phyloP scores from a whole-genome alignment of 2,113 vertebrate genomes.

The Catharus minimus region DNA sequence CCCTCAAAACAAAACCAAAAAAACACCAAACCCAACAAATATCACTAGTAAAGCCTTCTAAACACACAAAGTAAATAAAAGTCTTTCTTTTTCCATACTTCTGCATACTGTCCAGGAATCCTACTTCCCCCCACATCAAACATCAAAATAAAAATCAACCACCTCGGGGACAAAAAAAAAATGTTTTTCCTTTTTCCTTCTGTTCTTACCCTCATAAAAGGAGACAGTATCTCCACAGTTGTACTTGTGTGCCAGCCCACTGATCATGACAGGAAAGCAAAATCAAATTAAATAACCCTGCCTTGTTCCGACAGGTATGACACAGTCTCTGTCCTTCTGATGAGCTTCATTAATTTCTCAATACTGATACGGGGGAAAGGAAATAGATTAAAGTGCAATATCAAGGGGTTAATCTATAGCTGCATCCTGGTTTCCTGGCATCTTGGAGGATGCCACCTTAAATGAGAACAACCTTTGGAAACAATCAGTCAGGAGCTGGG shows the following conservation, averaged over 20 bases:
- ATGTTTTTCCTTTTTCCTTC: not conserved
- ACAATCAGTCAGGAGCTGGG: not conserved
- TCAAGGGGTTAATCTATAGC: not conserved
- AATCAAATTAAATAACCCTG: not conserved
- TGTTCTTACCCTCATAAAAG: not conserved
- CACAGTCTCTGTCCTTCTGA: not conserved
- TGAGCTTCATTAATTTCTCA: not conserved
- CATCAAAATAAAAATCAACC: not conserved
- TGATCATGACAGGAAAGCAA: not conserved
- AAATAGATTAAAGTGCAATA: not conserved
- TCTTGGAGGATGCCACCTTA: not conserved
- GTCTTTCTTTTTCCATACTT: not conserved
- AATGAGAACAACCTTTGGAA: not conserved
- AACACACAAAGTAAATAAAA: not conserved
- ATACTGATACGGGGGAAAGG: not conserved
- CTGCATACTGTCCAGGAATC: not conserved
- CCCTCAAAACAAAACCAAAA: not conserved
- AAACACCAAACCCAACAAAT: not conserved
- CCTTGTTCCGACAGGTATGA: not conserved
- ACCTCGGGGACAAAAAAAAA: not conserved
- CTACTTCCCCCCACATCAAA: not conserved
- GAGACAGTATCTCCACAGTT: not conserved
- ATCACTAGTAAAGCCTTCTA: not conserved
- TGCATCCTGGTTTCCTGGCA: not conserved
- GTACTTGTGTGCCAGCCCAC: not conserved